A percentile compares a stretch with the other conserved stretches of the same genome.
Evolutionary conservation across 2,888 invertebrate genomes (phyloP).

Genomic region (Xestia rhomboidea): DNA sequence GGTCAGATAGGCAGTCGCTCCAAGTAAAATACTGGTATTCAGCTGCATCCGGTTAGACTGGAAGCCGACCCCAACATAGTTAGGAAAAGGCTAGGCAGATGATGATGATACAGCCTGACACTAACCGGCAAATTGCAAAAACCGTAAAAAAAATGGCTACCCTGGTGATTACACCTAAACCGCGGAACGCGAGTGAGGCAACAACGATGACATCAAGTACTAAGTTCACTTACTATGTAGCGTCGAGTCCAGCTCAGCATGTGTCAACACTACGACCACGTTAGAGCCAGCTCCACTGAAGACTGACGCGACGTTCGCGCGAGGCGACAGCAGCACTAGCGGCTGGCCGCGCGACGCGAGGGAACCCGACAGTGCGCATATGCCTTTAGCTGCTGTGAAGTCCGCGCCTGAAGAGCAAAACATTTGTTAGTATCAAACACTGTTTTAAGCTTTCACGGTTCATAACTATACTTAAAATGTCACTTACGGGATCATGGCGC

Average conservation of each 20-base stretch:
- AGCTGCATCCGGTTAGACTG: too few relatives aligned
- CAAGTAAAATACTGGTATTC: too few relatives aligned
- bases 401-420: constrained; percentile 92
- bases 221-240: constrained; percentile 83
- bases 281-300: constrained; percentile 92
- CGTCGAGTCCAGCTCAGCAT: constrained; percentile 91
- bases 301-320: constrained; percentile 92
- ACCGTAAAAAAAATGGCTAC: neutral
- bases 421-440: too few relatives aligned
- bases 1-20: too few relatives aligned
- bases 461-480: too few relatives aligned
- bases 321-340: constrained; percentile 93
- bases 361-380: constrained; percentile 94
- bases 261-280: constrained; percentile 91
- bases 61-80: too few relatives aligned
- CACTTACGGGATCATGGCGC: too few relatives aligned
- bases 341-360: constrained; percentile 93
- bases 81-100: too few relatives aligned
- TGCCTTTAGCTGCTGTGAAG: constrained; percentile 96
- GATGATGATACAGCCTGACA: too few relatives aligned
- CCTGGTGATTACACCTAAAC: constrained; percentile 72
- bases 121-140: neutral
- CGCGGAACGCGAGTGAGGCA: constrained; percentile 92
- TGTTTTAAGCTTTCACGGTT: too few relatives aligned
- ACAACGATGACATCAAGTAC: constrained; percentile 2